Evolutionary conservation across 64 coral and sea anemone species (phyloP).

Genomic region (Dendrophyllia cribrosa): DNA sequence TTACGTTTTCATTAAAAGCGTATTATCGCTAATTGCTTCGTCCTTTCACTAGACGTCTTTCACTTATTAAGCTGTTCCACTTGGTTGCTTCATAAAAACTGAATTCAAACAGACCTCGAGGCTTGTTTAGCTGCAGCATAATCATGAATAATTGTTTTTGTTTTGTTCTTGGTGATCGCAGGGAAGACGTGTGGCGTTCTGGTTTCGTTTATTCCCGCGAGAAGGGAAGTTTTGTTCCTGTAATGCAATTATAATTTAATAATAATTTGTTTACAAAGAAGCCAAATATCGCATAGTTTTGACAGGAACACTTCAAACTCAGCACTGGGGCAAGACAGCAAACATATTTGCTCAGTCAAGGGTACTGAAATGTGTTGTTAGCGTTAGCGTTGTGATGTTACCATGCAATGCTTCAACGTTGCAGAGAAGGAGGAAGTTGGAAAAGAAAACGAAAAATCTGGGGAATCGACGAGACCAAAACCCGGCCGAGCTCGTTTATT

Average conservation of each 20-base stretch:
- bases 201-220: not conserved
- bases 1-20: constrained; percentile 25
- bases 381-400: not conserved
- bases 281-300: not conserved
- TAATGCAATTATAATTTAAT: no score
- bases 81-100: not conserved
- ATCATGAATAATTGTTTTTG: constrained; percentile 20
- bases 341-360: not conserved
- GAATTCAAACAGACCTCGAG: not conserved
- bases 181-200: not conserved
- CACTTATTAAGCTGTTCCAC: constrained; percentile 9
- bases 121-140: not conserved
- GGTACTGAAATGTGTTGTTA: not conserved
- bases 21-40: constrained; percentile 3
- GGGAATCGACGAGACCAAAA: not conserved
- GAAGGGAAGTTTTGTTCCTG: not conserved
- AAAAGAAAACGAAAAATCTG: not conserved
- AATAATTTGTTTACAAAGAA: not conserved
- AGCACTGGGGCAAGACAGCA: not conserved
- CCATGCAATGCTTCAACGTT: not conserved
- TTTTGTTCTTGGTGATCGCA: not conserved
- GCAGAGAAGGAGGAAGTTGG: not conserved
- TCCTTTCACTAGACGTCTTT: not conserved
- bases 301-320: not conserved
- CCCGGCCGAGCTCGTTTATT: not conserved